Evolutionary conservation across 1,140 invertebrate species (phyloP), one percentile per base, ranked within the genome.

Genomic region (Reticulitermes speratus): DNA sequence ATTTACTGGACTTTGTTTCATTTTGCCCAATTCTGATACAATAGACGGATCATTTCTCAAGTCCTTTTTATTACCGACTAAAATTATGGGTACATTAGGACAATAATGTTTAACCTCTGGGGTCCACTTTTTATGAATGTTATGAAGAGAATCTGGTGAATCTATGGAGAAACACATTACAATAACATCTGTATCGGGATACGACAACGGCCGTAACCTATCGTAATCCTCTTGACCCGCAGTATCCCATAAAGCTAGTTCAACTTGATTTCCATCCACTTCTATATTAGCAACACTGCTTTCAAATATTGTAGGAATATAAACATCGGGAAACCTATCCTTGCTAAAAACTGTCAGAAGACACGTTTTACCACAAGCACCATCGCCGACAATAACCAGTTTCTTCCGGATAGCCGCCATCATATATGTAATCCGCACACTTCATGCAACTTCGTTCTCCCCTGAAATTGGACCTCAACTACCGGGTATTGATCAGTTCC

Each of bases 1-100:
- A 88, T 93, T 93, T 9, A 95, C 94, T 5, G 94, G 95, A 88
- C 95, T 94, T 88, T 95, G 94, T 89, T 95, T 95, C 93, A 94
- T 94, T 89, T 94, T 94, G 45, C 91, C 91, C 87, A 95, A 89
- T 90, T 95, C 94, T 86, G 93, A 91, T 85, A 94, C 93, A 38
- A 94, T 95, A 87, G 91, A 92, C 81, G 93, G 91, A 90, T 94
- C 93, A 90, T 94, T 93, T 48, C 94, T 90, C 45, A 94, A 91
- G 89, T 93, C 93, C 89, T 93, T 94, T 89, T 94, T 94, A 89
- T 94, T 94, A 55, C 93, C 93, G 75, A 95, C 94, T 44, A 95
- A 88, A 85, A 95, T 92, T 75, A 94, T 92, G 75, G 94, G 94
- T n/a, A 94, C 93, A 89, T 93, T 92, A 12, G 94, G 94, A 89